Evolutionary conservation across 2,113 vertebrate species (phyloP).

Genomic region (Chitala chitala): DNA sequence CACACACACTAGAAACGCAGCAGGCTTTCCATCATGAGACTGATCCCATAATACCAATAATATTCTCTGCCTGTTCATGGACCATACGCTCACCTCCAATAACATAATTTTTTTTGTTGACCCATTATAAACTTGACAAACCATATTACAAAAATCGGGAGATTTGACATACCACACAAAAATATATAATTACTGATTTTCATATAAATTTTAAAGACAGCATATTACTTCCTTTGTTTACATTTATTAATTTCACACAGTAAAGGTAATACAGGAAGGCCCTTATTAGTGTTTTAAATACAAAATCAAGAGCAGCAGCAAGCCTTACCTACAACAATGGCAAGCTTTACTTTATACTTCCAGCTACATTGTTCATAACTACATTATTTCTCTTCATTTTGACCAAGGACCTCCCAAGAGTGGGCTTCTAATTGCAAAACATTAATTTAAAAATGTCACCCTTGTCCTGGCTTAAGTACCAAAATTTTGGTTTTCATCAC

Average conservation of each 20-base stretch:
- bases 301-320: too few relatives aligned
- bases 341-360: too few relatives aligned
- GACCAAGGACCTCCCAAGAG: too few relatives aligned
- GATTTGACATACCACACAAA: not conserved
- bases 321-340: too few relatives aligned
- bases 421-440: not conserved
- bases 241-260: not conserved
- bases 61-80: too few relatives aligned
- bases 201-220: not conserved
- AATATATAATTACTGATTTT: constrained; percentile 2
- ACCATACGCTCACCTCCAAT: not conserved
- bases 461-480: constrained; percentile 2
- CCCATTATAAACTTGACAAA: not conserved
- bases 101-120: not conserved
- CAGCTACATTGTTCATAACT: too few relatives aligned
- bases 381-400: too few relatives aligned
- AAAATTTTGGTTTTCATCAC: constrained; percentile 27
- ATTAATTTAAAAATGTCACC: not conserved
- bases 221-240: not conserved
- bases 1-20: too few relatives aligned
- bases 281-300: too few relatives aligned
- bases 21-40: too few relatives aligned
- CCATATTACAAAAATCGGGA: not conserved
- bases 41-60: too few relatives aligned
- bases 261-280: too few relatives aligned